These are phyloP conservation scores for Ectobius pallidus DNA, from an alignment of 2,888 invertebrate genomes.

Conservation along the genomic window DNA sequence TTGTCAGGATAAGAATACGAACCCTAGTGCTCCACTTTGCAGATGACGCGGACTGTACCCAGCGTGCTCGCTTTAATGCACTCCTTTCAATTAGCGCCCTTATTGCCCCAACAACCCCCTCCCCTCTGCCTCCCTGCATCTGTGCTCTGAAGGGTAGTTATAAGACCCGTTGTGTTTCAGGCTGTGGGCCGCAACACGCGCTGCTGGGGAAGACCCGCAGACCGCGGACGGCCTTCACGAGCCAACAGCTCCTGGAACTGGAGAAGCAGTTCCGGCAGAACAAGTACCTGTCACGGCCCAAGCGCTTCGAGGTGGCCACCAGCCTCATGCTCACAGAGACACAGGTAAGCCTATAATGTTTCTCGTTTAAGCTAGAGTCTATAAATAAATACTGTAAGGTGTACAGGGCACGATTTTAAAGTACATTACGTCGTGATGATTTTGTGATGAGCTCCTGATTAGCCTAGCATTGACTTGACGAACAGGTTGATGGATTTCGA, in stretches of 20 bases:
- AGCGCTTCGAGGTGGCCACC: constrained; percentile 98
- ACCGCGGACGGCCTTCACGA: constrained; percentile 97
- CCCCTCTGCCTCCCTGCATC: not conserved
- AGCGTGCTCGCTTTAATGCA: constrained; percentile 32
- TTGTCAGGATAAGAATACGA: too few species aligned
- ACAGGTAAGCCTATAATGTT: constrained; percentile 72
- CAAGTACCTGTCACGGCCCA: constrained; percentile 97
- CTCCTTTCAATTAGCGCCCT: constrained; percentile 34
- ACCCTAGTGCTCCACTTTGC: too few species aligned
- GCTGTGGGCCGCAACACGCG: constrained; percentile 71
- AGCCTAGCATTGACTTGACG: too few species aligned
- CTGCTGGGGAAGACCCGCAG: constrained; percentile 85
- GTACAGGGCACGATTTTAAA: too few species aligned
- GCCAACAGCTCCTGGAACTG: constrained; percentile 94
- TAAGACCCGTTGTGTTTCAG: constrained; percentile 50
- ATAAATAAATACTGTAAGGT: too few species aligned
- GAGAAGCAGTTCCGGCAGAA: constrained; percentile 99
- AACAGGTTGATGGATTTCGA: too few species aligned
- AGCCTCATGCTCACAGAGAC: constrained; percentile 97
- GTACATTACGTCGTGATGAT: too few species aligned
- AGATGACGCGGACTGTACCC: not conserved
- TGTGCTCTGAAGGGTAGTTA: not conserved
- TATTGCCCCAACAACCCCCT: constrained; percentile 6
- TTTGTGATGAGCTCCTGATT: too few species aligned
- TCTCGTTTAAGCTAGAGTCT: too few species aligned